Conservation (phyloP, 2,888 invertebrate genomes). For the Uloborus plumipes region DNA sequence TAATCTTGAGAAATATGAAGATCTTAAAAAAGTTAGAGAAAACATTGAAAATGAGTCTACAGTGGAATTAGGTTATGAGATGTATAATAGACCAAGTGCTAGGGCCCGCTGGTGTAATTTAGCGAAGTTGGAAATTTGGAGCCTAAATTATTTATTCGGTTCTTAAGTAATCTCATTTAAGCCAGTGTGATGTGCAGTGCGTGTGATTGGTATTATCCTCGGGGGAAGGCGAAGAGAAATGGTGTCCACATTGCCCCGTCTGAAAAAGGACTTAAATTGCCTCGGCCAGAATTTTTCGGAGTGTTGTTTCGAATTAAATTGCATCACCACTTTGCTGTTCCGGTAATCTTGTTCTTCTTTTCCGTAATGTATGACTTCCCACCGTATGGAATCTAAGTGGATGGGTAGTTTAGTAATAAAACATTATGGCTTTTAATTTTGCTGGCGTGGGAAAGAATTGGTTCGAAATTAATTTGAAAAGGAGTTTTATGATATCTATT, state of each 20-base stretch:
- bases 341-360: too few relatives aligned
- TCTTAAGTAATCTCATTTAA: conserved; percentile 50
- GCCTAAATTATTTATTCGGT: conserved; percentile 54
- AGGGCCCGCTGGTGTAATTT: conserved; percentile 24
- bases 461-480: too few relatives aligned
- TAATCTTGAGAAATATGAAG: conserved; percentile 60
- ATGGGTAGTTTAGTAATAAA: too few relatives aligned
- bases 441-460: too few relatives aligned
- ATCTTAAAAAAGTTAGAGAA: conserved; percentile 38
- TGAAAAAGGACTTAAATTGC: too few relatives aligned
- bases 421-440: too few relatives aligned
- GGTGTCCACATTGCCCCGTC: neutral
- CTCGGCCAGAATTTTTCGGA: too few relatives aligned
- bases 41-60: conserved; percentile 26
- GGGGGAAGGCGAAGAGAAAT: conserved; percentile 10
- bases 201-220: conserved; percentile 33
- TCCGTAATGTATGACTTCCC: too few relatives aligned
- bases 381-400: too few relatives aligned
- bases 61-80: conserved; percentile 58
- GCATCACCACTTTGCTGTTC: too few relatives aligned
- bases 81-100: conserved; percentile 49
- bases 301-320: too few relatives aligned
- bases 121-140: conserved; percentile 45
- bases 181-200: conserved; percentile 22
- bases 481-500: too few relatives aligned